Conservation (phyloP, 2,113 vertebrate genomes). For the Brevimyrus niger region DNA sequence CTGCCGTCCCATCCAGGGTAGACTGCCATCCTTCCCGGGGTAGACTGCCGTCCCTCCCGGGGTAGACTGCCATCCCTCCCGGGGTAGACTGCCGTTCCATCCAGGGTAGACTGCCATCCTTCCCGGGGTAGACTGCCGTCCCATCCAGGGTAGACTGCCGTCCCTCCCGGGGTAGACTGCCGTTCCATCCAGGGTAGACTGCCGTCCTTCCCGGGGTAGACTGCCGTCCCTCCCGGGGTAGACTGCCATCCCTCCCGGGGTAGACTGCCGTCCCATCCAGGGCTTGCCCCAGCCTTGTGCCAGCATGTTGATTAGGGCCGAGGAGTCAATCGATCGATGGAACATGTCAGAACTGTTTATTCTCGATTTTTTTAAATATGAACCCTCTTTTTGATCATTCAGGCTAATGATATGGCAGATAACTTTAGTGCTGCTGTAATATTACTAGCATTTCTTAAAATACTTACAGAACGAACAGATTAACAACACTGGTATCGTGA, state of each 20-base stretch:
- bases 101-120: not conserved
- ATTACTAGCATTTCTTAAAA: not conserved
- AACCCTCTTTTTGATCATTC: not conserved
- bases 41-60: not conserved
- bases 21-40: not conserved
- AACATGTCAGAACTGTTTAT: not conserved
- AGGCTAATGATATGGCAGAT: not conserved
- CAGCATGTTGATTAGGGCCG: not conserved
- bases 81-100: not conserved
- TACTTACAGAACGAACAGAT: not conserved
- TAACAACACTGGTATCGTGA: not conserved
- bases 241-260: not conserved
- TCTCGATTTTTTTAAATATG: not conserved
- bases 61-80: too few relatives aligned
- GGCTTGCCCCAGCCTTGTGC: not conserved
- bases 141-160: not conserved
- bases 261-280: not conserved
- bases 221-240: not conserved
- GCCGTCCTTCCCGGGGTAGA: too few relatives aligned
- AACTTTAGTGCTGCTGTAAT: not conserved
- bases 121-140: not conserved
- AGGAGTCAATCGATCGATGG: not conserved
- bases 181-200: not conserved
- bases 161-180: not conserved
- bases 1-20: not conserved